Evolutionary conservation across 1,140 invertebrate genomes (phyloP).

Genomic region (Heliothis virescens): DNA sequence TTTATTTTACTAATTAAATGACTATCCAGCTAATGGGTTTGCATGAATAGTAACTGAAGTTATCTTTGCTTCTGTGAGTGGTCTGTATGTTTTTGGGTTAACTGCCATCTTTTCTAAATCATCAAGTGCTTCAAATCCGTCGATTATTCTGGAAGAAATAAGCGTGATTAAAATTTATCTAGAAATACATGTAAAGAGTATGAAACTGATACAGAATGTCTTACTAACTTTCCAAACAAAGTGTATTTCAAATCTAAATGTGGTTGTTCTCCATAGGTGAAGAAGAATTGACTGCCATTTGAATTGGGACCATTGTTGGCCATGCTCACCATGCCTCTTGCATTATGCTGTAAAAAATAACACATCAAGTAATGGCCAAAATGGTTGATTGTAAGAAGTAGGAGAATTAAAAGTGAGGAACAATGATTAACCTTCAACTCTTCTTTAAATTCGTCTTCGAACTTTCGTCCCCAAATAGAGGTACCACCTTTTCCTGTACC

Average conservation of each 20-base stretch:
- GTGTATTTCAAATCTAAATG: conserved; percentile 99
- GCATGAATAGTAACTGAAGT: conserved; percentile 97
- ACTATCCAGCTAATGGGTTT: conserved; percentile 95
- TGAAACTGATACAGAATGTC: conserved; percentile 13
- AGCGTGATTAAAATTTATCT: neutral
- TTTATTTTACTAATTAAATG: conserved; percentile 46
- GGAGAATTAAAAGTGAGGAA: conserved; percentile 14
- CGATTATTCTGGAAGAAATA: conserved; percentile 93
- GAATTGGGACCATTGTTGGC: conserved; percentile 99
- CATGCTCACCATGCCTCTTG: conserved; percentile 97
- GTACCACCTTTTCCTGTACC: conserved; percentile 97
- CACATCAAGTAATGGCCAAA: neutral
- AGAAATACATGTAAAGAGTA: neutral
- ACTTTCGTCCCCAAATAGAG: conserved; percentile 96
- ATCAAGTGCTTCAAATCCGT: conserved; percentile 98
- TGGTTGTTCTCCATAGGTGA: conserved; percentile 97
- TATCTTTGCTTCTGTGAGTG: conserved; percentile 94
- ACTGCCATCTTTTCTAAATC: conserved; percentile 98
- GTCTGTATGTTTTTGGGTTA: conserved; percentile 96
- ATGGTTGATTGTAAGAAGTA: neutral
- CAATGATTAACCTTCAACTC: conserved; percentile 91
- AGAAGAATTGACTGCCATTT: conserved; percentile 99
- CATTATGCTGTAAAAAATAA: conserved; percentile 89
- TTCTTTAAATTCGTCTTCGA: conserved; percentile 98
- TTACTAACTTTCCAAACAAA: conserved; percentile 96